Base-by-base conservation (phyloP, 2,797 vertebrate species). In the Tokudaia muenninki region DNA sequence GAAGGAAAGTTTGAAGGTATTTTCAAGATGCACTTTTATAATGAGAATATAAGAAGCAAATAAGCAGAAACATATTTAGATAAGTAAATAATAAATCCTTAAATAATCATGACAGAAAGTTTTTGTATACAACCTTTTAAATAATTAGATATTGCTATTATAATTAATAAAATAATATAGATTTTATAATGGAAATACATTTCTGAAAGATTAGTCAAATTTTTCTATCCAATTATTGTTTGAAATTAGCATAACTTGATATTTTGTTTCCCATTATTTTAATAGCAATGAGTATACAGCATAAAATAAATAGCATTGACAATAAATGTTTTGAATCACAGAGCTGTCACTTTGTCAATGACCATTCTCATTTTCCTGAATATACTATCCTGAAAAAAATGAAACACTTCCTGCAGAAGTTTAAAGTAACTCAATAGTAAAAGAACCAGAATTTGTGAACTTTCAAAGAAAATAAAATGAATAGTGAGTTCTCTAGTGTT, bases 71-170 rank as follows among this genome's bases (percentile, higher is more conserved):
- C 16, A 70, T 79, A 41, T 97, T 87, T 91, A 95, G 93, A 95
- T 31, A 14, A 26, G 44, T 47, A 77, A 77, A 26, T 75, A 75
- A 41, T 47, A 77, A 77, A 77, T 94, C 41, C 57, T 94, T 96
- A 97, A 87, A 70, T 92, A 14, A 2, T 81, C 55, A 94, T 95
- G 94, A 97, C 97, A 96, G 21, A 72, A 90, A 10, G 47, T 86
- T 98, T 97, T 98, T 92, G 81, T 91, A 93, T 97, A 82, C 90
- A 98, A 84, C 10, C 22, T 97, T n/a, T 98, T 98, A 95, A 96
- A 98, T 95, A 96, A 90, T 98, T 97, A 94, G 57, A 92, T 3
- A 37, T 97, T 98, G 80, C 91, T 97, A 14, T 77, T 98, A 97
- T 96, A 26, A 74, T 84, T 97, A 95, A 97, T 98, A 88, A 98